phyloP scores from a whole-genome alignment of 2,888 invertebrate species.

The Pegoplata infirma region DNA sequence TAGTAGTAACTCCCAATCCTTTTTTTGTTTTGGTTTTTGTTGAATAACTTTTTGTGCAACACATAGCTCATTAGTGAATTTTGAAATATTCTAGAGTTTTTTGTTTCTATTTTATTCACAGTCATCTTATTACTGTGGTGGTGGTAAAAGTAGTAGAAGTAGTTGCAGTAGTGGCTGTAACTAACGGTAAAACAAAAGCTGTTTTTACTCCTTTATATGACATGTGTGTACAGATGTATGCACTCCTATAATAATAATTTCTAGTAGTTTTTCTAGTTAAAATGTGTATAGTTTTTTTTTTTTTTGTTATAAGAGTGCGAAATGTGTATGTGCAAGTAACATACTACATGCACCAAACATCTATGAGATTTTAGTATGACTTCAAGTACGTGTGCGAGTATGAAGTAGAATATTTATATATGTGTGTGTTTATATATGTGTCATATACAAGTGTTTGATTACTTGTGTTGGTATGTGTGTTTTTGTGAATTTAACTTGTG shows the following conservation, averaged over 20 bases:
- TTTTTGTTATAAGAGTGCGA: not conserved
- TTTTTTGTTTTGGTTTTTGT: no score
- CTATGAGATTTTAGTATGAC: slow-evolving; percentile 17
- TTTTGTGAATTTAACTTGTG: slow-evolving; percentile 13
- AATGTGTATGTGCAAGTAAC: not conserved
- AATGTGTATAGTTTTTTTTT: not conserved
- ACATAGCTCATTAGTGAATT: slow-evolving; percentile 75
- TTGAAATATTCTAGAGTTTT: slow-evolving; percentile 67
- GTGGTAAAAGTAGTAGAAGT: not conserved
- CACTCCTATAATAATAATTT: slow-evolving; percentile 3
- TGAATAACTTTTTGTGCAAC: slow-evolving; percentile 37
- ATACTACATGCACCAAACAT: slow-evolving; percentile 29
- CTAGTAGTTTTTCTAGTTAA: slow-evolving; percentile 1
- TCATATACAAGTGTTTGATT: not conserved
- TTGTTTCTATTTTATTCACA: slow-evolving; percentile 12
- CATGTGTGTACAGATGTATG: slow-evolving; percentile 15
- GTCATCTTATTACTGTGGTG: not conserved
- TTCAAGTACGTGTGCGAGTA: slow-evolving; percentile 30
- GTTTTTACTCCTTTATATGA: not conserved
- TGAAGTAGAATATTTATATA: slow-evolving; percentile 16
- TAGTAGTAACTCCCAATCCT: slow-evolving; percentile 24
- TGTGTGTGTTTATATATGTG: not conserved
- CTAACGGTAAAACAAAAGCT: slow-evolving; percentile 38
- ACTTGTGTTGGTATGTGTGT: not conserved
- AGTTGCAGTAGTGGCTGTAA: slow-evolving; percentile 22